Evolutionary conservation across 2,888 invertebrate genomes (phyloP).

Genomic region (Caenorhabditis japonica): DNA sequence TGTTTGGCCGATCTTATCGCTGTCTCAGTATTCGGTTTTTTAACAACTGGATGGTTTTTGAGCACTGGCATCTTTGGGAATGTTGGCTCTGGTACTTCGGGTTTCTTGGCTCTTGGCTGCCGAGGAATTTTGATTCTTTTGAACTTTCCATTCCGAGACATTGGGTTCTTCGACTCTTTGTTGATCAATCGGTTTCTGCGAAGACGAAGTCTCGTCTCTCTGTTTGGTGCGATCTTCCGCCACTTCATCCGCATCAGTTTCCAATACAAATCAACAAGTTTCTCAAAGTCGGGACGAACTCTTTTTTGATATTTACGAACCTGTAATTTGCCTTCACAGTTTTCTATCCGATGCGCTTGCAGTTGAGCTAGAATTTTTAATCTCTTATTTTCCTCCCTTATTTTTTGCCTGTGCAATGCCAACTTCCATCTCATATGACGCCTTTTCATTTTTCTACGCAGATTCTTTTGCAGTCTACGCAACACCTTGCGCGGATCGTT

Average conservation of each 20-base stretch:
- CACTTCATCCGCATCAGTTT: conserved; percentile 17
- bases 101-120: neutral
- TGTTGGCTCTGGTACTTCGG: neutral
- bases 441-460: conserved; percentile 1
- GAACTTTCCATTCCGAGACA: conserved; percentile 18
- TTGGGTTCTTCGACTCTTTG: conserved; percentile 23
- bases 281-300: neutral
- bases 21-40: too few species aligned
- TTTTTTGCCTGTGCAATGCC: conserved; percentile 6
- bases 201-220: conserved; percentile 10
- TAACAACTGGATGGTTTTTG: neutral
- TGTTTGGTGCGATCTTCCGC: conserved; percentile 22
- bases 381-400: conserved; percentile 2
- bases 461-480: neutral
- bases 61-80: conserved; percentile 1
- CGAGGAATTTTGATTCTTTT: neutral
- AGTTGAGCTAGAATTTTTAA: too few species aligned
- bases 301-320: neutral
- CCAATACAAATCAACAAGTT: conserved; percentile 15
- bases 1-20: too few species aligned
- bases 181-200: conserved; percentile 23
- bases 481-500: neutral
- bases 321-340: neutral
- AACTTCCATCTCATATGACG: conserved; percentile 7
- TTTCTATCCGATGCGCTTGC: neutral